Evolutionary conservation across 1,140 invertebrate species (phyloP), one percentile per base, ranked within the genome.

Genomic region (Bradynema listronoti): DNA sequence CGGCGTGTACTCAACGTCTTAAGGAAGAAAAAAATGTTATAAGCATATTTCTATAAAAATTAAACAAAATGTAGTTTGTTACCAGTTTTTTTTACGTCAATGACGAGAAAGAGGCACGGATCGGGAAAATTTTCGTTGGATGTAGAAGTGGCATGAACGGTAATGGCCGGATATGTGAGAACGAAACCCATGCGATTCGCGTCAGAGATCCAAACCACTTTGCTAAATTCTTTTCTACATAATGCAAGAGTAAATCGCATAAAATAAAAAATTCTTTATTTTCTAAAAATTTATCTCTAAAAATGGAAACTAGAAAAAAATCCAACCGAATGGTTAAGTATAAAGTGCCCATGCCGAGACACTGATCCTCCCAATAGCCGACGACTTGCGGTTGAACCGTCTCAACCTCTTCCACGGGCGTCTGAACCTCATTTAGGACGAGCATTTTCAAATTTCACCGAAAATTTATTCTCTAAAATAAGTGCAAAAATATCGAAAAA

Each of bases 81-180:
- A 62, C 58, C 58, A 43, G 58, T 42, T 46, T 60, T 60, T 22
- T 29, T 19, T 1, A 39, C 50, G 27, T 63, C 61, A 30, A 63
- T 46, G 32, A 63, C 55, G 11, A 62, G 22, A 24, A 63, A 63
- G 30, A 63, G 50, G 39, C 62, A 56, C 19, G 61, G 61, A 7
- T 63, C 61, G 1, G 61, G 63, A 46, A 63, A 63, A 39, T 66
- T 46, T 32, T 63, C 63, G 24, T 41, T 63, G 14, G 61, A 27
- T 5, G 41, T 52, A 22, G 61, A 63, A 32, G 43, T 61, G 14
- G 61, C 61, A 65, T 63, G 61, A 5, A 63, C 59, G 19, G 50
- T 61, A 63, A 63, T 58, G 4, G 61, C 30, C n/a, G 61, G 61
- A 58, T 57, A 24, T 9, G 61, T 27, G 33, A 63, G 22, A 4